Evolutionary conservation across 37 sponge, comb jelly and placozoan species (phyloP), one percentile per base, ranked within the genome.

Genomic region (Lycopodina hypogea): DNA sequence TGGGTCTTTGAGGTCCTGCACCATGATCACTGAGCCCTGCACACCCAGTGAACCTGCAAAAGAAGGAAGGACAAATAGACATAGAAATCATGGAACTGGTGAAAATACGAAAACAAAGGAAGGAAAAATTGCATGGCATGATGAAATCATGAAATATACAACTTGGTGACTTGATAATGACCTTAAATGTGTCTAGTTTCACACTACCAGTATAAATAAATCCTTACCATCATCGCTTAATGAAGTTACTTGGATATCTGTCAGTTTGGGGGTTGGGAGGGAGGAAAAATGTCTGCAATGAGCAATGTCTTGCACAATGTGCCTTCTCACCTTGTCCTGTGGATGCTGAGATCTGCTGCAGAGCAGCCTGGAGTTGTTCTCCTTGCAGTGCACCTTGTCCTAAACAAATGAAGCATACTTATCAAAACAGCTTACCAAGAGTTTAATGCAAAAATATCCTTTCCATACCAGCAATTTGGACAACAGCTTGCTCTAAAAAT

Each of bases 1-100:
- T n/a, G 81, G 81, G 61, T 80, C 81, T 26, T 68, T 67, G n/a
- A 38, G 4, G 30, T 39, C 42, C 38, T 80, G 81, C 45, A 73
- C 22, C 42, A 51, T 45, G 19, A 70, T 65, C 17, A 65, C 66
- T 32, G 66, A 30, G 2, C 66, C 66, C 30, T 65, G 66, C 35
- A 65, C 12, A 11, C 30, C 30, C 33, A 65, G 34, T 34, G 66
- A 32, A 14, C 66, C 66, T 65, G 35, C 6, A 59, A 53, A 53
- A 17, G 12, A 19, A 53, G n/a, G n/a, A n/a, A n/a, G n/a, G n/a
- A n/a, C n/a, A n/a, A n/a, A n/a, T n/a, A n/a, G n/a, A n/a, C n/a
- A n/a, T n/a, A n/a, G n/a, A n/a, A n/a, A n/a, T n/a, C n/a, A n/a
- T n/a, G n/a, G n/a, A n/a, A n/a, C n/a, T n/a, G n/a, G n/a, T n/a